Percentiles rank a stretch among this genome's conserved stretches.
These are phyloP conservation scores for Momotus momota DNA, from an alignment of 2,797 vertebrate genomes.

Conservation along the genomic window DNA sequence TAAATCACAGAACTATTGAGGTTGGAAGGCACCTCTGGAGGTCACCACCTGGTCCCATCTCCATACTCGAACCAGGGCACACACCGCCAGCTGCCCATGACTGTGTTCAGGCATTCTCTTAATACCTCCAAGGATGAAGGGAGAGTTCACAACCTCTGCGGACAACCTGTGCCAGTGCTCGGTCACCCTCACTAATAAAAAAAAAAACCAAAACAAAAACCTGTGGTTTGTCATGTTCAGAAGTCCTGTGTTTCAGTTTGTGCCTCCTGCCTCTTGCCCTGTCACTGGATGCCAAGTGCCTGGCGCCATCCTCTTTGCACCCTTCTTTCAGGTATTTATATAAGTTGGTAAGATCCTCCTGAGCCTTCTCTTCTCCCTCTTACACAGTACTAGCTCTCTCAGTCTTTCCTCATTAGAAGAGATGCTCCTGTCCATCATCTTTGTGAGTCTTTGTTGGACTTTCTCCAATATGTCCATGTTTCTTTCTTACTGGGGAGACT, in stretches of 20 bases:
- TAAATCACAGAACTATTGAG: not conserved
- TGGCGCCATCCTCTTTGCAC: not conserved
- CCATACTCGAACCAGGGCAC: not conserved
- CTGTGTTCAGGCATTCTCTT: not conserved
- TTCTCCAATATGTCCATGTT: accelerated
- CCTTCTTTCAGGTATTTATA: not conserved
- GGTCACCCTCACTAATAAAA: not conserved
- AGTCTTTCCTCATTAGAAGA: not conserved
- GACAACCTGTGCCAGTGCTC: not conserved
- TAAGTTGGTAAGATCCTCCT: not conserved
- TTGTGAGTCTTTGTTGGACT: not conserved
- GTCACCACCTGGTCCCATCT: not conserved
- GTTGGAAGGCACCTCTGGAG: not conserved
- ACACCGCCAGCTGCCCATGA: not conserved
- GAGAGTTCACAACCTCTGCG: not conserved
- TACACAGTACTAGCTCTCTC: not conserved
- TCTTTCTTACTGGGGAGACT: not conserved
- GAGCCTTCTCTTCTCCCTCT: not conserved
- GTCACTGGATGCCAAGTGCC: not conserved
- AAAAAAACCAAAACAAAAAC: not conserved
- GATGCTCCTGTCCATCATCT: not conserved
- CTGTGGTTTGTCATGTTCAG: not conserved
- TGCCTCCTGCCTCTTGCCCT: not conserved
- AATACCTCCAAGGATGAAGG: not conserved
- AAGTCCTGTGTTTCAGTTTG: not conserved